Conservation (phyloP, 2,888 invertebrate genomes). For the Drosophila lutescens region DNA sequence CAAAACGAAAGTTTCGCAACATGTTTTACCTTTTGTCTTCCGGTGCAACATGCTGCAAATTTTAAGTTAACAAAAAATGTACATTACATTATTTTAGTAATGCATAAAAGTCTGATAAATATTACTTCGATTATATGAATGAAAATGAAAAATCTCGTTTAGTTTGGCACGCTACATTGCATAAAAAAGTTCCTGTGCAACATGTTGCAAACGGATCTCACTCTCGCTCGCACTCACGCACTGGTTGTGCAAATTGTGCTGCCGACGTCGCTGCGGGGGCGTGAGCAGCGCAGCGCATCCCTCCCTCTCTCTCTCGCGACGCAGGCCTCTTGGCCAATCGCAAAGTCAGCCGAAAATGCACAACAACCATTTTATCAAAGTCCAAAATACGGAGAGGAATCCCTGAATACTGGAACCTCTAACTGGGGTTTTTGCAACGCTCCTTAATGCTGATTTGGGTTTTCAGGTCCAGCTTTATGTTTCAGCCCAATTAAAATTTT, state of each 20-base stretch:
- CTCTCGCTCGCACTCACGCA: background rate
- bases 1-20: too few species aligned
- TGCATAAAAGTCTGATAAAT: too few species aligned
- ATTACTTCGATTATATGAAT: too few species aligned
- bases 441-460: too few species aligned
- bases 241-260: conserved; percentile 22
- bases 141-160: too few species aligned
- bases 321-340: conserved; percentile 16
- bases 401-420: background rate
- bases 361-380: conserved; percentile 2
- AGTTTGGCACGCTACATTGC: too few species aligned
- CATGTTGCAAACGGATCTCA: conserved; percentile 6
- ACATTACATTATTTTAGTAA: too few species aligned
- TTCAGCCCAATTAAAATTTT: too few species aligned
- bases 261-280: conserved; percentile 12
- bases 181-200: background rate
- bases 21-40: too few species aligned
- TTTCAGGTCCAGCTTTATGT: too few species aligned
- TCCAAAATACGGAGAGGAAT: background rate
- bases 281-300: conserved; percentile 24
- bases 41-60: too few species aligned
- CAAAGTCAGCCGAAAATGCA: background rate
- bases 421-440: background rate
- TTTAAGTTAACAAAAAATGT: too few species aligned
- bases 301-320: conserved; percentile 4